Evolutionary conservation across 2,797 vertebrate species (phyloP), one percentile per base, ranked within the genome.

Genomic region (Crypturellus tataupa): DNA sequence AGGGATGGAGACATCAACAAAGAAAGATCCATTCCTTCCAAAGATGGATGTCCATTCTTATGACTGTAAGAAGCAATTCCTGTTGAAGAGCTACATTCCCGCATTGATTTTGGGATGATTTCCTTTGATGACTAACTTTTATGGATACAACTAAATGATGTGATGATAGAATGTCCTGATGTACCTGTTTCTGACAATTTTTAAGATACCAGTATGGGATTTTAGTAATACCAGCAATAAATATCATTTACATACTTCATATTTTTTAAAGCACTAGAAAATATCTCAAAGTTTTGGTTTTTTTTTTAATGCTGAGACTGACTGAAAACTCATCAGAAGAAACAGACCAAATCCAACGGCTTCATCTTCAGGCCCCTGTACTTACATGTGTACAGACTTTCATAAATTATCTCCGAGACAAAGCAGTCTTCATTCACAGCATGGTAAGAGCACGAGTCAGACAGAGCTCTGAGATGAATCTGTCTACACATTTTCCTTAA

Each of bases 91-190:
- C 29, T 80, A 65, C 69, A 55, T 65, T 65, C 47, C 58, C 69
- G 17, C 0, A 0, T 40, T 68, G 44, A 27, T 40, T 92, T 15
- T n/a, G 69, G 76, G 29, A 80, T 87, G 83, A 91, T 85, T 92
- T 60, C 58, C 58, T 91, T 69, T 10, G 1, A 83, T 93, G 29
- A 71, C 15, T 76, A 79, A 85, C 65, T 93, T 92, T 89, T 73
- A 72, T 6, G 46, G 65, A 78, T 76, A 85, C 92, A 91, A 93
- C 71, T 65, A 93, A 58, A 80, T 58, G 12, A 75, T 78, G 47
- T 39, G 81, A 53, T 75, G 64, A 80, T 35, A 82, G 58, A 71
- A 42, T 76, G 87, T 85, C 80, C 85, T 95, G 83, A 40, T 23
- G 58, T 21, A 62, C 15, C 29, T 31, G 64, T n/a, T 33, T 56